phyloP scores from a whole-genome alignment of 2,113 vertebrate genomes.

The mouse (Mus musculus) region GRCm39 chr6:95496001-95496500 shows the following conservation, averaged over 20 bases:
- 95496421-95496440: not conserved
- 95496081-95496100: conserved; percentile 65
- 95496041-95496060: conserved; percentile 72
- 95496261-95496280: not conserved
- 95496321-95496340: not conserved
- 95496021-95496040: conserved; percentile 53
- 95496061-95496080: conserved; percentile 26
- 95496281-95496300: not conserved
- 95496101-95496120: conserved; percentile 1
- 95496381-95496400: not conserved
- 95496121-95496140: conserved; percentile 46
- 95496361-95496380: not conserved
- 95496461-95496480: not conserved
- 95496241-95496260: conserved; percentile 3
- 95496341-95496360: not conserved
- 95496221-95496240: not conserved
- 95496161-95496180: conserved; percentile 66
- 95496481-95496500: not conserved
- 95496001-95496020: conserved; percentile 60
- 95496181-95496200: conserved; percentile 32
- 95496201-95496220: not conserved
- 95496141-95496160: conserved; percentile 64
- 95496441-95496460: not conserved
- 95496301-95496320: not conserved
- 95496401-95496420: not conserved